phyloP scores from a whole-genome alignment of 1,140 invertebrate genomes.

The silkworm (Bombyx mori) region ASM3026992v2 NC_085110.1:5276501-5277000 shows the following conservation, averaged over 20 bases:
- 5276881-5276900: too few species aligned
- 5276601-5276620: too few species aligned
- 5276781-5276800: constrained; percentile 26
- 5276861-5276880: too few species aligned
- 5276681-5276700: constrained; percentile 40
- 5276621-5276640: too few species aligned
- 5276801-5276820: constrained; percentile 37
- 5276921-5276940: too few species aligned
- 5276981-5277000: too few species aligned
- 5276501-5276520: constrained; percentile 18
- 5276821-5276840: constrained; percentile 29
- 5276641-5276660: constrained; percentile 3
- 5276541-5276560: too few species aligned
- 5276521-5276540: constrained; percentile 9
- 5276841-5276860: constrained; percentile 5
- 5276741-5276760: constrained; percentile 41
- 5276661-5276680: constrained; percentile 5
- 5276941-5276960: too few species aligned
- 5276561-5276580: too few species aligned
- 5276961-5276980: too few species aligned
- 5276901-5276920: too few species aligned
- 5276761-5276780: constrained; percentile 31
- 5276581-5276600: too few species aligned
- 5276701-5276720: constrained; percentile 56
- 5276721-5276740: constrained; percentile 59